A percentile compares a stretch with the other conserved stretches of the same genome.
Evolutionary conservation across 1,140 invertebrate species (phyloP).

Genomic region (Drosophila cardini): DNA sequence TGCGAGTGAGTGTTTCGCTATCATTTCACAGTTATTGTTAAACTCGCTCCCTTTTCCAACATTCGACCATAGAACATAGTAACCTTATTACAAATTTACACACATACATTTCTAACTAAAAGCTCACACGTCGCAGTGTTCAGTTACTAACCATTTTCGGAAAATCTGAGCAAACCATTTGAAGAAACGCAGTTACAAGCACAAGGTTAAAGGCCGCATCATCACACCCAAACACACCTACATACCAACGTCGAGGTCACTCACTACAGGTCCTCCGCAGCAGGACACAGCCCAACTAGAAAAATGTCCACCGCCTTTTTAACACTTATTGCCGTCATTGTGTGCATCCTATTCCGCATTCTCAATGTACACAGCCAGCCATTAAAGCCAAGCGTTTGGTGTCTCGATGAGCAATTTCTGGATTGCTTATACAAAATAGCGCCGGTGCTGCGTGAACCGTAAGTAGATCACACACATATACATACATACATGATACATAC

Average conservation of each 20-base stretch:
- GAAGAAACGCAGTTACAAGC: background rate
- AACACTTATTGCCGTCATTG: constrained; percentile 90
- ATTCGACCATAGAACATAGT: constrained; percentile 20
- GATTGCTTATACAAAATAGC: constrained; percentile 91
- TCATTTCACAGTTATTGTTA: constrained; percentile 5
- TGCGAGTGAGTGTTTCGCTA: background rate
- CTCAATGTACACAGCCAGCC: constrained; percentile 92
- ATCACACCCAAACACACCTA: constrained; percentile 2
- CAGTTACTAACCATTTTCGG: background rate
- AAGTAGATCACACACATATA: constrained; percentile 85
- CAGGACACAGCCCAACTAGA: background rate
- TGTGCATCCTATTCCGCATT: constrained; percentile 92
- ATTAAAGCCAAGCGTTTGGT: constrained; percentile 90
- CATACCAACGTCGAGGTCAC: background rate
- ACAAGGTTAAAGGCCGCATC: constrained; percentile 26
- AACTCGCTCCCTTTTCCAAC: background rate
- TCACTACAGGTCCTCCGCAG: constrained; percentile 21
- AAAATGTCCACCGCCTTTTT: constrained; percentile 91
- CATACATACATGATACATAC: background rate
- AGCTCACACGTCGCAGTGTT: background rate
- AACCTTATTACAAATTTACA: constrained; percentile 11
- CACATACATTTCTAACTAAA: background rate
- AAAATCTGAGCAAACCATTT: background rate
- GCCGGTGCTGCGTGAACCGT: constrained; percentile 91
- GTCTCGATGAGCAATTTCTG: constrained; percentile 90